phyloP scores from a whole-genome alignment of 1,140 invertebrate genomes.

The Camponotus vicinus region DNA sequence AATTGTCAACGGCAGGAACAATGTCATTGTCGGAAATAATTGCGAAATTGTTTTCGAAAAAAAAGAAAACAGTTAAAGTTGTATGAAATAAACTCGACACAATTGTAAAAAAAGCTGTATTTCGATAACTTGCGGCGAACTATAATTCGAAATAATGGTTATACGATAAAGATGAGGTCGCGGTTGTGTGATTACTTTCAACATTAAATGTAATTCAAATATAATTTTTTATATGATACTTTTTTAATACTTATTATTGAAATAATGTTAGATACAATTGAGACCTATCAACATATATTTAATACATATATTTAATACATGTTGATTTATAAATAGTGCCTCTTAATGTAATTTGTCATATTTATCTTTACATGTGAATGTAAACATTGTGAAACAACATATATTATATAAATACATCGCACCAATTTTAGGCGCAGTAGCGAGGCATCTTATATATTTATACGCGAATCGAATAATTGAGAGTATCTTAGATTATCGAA shows the following conservation, averaged over 20 bases:
- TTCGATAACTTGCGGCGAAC: not conserved
- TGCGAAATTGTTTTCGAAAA: conserved; percentile 4
- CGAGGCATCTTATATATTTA: too few species aligned
- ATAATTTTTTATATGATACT: not conserved
- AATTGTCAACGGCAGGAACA: not conserved
- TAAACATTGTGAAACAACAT: too few species aligned
- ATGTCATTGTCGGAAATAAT: not conserved
- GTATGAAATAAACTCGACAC: not conserved
- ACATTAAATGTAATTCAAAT: not conserved
- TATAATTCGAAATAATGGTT: not conserved
- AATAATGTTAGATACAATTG: not conserved
- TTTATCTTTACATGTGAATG: too few species aligned
- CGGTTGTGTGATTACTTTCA: not conserved
- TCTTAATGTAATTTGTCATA: too few species aligned
- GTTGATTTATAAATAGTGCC: too few species aligned
- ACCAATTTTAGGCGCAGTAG: too few species aligned
- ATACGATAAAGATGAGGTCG: not conserved
- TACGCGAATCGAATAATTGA: too few species aligned
- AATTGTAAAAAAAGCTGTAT: not conserved
- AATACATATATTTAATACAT: not conserved
- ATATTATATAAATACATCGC: too few species aligned
- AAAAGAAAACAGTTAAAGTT: not conserved
- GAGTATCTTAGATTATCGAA: too few species aligned
- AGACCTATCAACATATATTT: not conserved
- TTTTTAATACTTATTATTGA: not conserved